Conservation (phyloP, 1,140 invertebrate genomes). For the Matsumurasca onukii region DNA sequence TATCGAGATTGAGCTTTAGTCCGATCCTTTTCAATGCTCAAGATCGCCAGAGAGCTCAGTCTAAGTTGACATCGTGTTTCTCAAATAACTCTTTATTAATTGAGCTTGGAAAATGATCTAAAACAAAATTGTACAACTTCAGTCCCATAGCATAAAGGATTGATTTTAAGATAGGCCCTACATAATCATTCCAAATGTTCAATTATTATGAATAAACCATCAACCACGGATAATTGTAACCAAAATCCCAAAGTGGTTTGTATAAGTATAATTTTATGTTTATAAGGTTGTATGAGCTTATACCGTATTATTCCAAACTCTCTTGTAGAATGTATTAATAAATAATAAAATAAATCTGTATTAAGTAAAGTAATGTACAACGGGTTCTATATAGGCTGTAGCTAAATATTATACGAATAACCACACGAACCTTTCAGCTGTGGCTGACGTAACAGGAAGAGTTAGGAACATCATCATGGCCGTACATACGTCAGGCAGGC, state of each 20-base stretch:
- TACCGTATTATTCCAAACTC: too few species aligned
- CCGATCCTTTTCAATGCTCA: background rate
- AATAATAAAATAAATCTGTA: too few species aligned
- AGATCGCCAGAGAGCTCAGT: background rate
- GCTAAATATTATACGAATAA: too few species aligned
- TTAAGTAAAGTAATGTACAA: too few species aligned
- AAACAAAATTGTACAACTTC: background rate
- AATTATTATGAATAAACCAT: background rate
- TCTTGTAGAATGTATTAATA: too few species aligned
- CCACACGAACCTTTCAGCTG: too few species aligned
- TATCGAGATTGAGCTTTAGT: too few species aligned
- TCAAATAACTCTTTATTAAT: background rate
- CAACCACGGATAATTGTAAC: background rate
- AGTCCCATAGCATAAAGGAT: background rate
- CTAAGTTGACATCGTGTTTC: background rate
- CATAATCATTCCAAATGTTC: background rate
- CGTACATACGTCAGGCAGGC: conserved; percentile 22
- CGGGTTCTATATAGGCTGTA: too few species aligned
- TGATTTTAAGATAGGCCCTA: too few species aligned
- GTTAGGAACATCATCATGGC: conserved; percentile 22
- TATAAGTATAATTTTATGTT: background rate
- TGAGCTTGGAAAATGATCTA: background rate
- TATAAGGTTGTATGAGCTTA: too few species aligned
- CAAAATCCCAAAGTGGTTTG: background rate
- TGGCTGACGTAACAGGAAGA: conserved; percentile 22